phyloP scores from a whole-genome alignment of 2,888 invertebrate genomes.

The Leptarthrus brevirostris region DNA sequence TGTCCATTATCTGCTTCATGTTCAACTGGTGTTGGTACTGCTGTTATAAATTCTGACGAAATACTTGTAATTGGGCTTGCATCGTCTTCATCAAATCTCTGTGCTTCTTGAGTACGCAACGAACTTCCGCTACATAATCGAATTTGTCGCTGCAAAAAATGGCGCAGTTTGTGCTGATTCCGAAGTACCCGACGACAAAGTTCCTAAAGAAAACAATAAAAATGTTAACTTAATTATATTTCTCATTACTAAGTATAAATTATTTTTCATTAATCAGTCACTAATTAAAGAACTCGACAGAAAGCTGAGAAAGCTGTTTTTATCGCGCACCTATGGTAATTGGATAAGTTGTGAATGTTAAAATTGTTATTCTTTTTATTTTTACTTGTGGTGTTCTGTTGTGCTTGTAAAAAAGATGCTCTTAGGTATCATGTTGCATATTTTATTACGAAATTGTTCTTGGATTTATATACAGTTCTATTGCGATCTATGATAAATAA shows the following conservation, averaged over 20 bases:
- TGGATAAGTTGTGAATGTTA: no score
- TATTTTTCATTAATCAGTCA: neutral
- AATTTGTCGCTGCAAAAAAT: conserved; percentile 68
- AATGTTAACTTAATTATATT: conserved; percentile 12
- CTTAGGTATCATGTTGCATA: no score
- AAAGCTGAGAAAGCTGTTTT: neutral
- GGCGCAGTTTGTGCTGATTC: conserved; percentile 78
- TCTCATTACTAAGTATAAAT: neutral
- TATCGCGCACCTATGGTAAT: neutral
- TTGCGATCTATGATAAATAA: no score
- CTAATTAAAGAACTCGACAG: neutral
- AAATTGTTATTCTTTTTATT: no score
- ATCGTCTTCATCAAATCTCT: conserved; percentile 57
- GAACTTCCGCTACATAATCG: conserved; percentile 70
- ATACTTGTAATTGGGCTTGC: conserved; percentile 61
- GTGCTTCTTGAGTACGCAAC: conserved; percentile 45
- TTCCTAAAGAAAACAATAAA: conserved; percentile 64
- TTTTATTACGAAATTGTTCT: no score
- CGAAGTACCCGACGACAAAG: conserved; percentile 76
- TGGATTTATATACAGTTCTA: no score
- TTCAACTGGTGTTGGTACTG: conserved; percentile 61
- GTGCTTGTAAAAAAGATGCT: no score
- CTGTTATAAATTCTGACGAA: conserved; percentile 60
- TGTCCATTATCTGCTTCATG: conserved; percentile 64
- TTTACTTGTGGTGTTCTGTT: no score